Percentiles rank a stretch among this genome's conserved stretches.
Evolutionary conservation across 1,140 invertebrate species (phyloP).

Genomic region (Zaprionus ornatus): DNA sequence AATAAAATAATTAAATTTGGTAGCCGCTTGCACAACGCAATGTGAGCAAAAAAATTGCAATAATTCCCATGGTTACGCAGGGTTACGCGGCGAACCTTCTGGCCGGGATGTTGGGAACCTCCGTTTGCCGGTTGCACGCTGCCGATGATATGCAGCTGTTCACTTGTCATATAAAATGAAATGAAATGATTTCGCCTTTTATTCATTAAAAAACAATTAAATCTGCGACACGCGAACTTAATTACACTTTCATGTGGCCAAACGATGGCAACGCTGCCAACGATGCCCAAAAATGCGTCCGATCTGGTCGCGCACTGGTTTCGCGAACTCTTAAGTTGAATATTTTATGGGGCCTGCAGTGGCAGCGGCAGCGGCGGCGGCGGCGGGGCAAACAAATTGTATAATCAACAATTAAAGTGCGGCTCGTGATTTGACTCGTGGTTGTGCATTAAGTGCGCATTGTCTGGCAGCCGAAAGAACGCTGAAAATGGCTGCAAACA

Average conservation of each 20-base stretch:
- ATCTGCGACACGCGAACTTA: conserved; percentile 74
- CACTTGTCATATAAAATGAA: conserved; percentile 16
- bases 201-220: conserved; percentile 80
- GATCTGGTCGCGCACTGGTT: conserved; percentile 4
- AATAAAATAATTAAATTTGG: conserved; percentile 30
- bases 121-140: not conserved
- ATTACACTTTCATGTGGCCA: conserved; percentile 71
- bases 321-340: conserved; percentile 52
- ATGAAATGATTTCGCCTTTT: conserved; percentile 61
- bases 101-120: not conserved
- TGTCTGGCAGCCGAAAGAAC: conserved; percentile 35
- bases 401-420: conserved; percentile 74
- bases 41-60: not conserved
- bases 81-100: not conserved
- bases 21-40: not conserved
- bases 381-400: conserved; percentile 51
- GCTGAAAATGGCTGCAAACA: conserved; percentile 12
- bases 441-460: conserved; percentile 61
- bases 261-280: conserved; percentile 18
- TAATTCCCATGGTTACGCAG: conserved; percentile 1
- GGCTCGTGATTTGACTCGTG: conserved; percentile 53
- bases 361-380: conserved; percentile 23
- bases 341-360: conserved; percentile 59
- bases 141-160: conserved; percentile 59
- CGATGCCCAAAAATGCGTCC: conserved; percentile 17